Percentiles rank a stretch among this genome's conserved stretches.
Evolutionary conservation across 2,797 vertebrate species (phyloP).

Genomic region (Kryptopterus vitreolus): DNA sequence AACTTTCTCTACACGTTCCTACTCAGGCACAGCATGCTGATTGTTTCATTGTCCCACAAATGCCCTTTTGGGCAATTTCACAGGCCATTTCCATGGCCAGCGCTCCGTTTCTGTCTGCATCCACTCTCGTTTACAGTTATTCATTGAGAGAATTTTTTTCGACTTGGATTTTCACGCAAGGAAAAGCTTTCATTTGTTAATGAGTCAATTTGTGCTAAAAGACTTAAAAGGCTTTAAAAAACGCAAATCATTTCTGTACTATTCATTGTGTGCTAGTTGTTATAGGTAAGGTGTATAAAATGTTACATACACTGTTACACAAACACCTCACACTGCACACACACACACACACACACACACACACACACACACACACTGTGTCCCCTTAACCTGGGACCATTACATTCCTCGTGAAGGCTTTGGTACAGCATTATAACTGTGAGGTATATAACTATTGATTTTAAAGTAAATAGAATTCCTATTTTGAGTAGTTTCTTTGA

Average conservation of each 20-base stretch:
- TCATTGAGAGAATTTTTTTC: background rate
- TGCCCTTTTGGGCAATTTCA: background rate
- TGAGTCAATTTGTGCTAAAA: background rate
- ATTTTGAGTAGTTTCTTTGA: background rate
- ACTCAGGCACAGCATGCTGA: slow-evolving; percentile 1
- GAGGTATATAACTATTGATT: too few relatives aligned
- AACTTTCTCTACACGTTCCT: slow-evolving; percentile 14
- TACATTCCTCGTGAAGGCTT: background rate
- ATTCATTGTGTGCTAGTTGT: background rate
- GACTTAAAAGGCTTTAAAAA: too few relatives aligned
- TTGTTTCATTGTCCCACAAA: background rate
- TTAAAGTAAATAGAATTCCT: background rate
- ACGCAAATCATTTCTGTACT: background rate
- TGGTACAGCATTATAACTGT: background rate
- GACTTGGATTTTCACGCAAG: background rate
- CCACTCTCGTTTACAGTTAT: background rate
- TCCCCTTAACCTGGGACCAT: background rate
- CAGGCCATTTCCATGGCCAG: background rate
- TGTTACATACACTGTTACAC: background rate
- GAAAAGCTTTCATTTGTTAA: background rate
- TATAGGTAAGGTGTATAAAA: background rate
- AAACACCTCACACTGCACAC: background rate
- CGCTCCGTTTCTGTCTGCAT: background rate
- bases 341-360: background rate
- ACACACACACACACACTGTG: background rate